Evolutionary conservation across 2,888 invertebrate genomes (phyloP).

Genomic region (Drosophila suboccidentalis): DNA sequence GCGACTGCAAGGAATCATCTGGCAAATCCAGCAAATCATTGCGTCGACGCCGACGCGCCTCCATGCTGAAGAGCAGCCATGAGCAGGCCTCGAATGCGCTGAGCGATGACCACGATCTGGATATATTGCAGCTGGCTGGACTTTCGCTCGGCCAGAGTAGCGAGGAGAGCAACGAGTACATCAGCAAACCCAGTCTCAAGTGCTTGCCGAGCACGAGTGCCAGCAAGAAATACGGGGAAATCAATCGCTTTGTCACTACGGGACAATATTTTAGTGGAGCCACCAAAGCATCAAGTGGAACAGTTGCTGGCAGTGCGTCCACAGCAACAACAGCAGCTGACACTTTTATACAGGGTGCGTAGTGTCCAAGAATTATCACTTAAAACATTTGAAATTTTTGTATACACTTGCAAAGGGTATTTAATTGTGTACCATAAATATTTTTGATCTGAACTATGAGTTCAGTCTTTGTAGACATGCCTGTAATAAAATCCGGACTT

Average conservation of each 20-base stretch:
- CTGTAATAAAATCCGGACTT: too few species aligned
- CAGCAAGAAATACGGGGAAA: slow-evolving; percentile 85
- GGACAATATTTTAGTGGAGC: slow-evolving; percentile 83
- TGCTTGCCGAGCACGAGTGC: slow-evolving; percentile 82
- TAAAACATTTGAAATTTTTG: not conserved
- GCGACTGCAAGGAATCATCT: slow-evolving; percentile 78
- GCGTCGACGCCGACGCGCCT: slow-evolving; percentile 80
- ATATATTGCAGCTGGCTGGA: slow-evolving; percentile 87
- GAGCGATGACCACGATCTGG: slow-evolving; percentile 86
- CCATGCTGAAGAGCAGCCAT: slow-evolving; percentile 61
- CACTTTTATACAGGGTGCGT: slow-evolving; percentile 50
- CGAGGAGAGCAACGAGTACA: slow-evolving; percentile 85
- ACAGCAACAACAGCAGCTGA: slow-evolving; percentile 33
- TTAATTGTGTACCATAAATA: too few species aligned
- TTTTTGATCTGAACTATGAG: too few species aligned
- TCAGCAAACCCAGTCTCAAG: slow-evolving; percentile 83
- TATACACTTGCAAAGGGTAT: too few species aligned
- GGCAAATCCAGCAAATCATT: slow-evolving; percentile 82
- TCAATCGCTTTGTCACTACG: slow-evolving; percentile 86
- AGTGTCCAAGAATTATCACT: not conserved
- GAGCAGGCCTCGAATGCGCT: slow-evolving; percentile 86
- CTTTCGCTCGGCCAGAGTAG: slow-evolving; percentile 88
- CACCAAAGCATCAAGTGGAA: slow-evolving; percentile 42
- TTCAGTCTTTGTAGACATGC: too few species aligned
- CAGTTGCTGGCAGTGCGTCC: slow-evolving; percentile 4